Conservation (phyloP, 2,113 vertebrate species). For the Sigmodon hispidus region DNA sequence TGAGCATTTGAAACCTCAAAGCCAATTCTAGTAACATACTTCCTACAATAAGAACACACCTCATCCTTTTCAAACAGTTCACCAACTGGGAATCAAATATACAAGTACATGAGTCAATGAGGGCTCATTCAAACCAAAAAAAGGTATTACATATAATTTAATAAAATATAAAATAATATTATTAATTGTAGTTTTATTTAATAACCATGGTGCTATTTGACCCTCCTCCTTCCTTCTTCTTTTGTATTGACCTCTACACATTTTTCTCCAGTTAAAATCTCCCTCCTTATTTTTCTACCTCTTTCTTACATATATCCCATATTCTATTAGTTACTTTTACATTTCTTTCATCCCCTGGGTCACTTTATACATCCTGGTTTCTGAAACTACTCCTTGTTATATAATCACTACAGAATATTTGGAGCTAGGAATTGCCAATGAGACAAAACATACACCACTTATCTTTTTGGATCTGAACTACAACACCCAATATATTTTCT, state of each 20-base stretch:
- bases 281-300: not conserved
- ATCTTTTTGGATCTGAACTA: not conserved
- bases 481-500: not conserved
- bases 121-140: not conserved
- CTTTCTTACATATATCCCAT: not conserved
- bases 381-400: not conserved
- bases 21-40: not conserved
- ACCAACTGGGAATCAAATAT: not conserved
- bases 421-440: not conserved
- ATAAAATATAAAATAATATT: not conserved
- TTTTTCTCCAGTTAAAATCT: not conserved
- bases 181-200: not conserved
- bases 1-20: not conserved
- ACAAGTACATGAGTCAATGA: too few relatives aligned
- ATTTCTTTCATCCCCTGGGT: rapidly evolving
- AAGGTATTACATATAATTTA: not conserved
- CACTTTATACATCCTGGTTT: not conserved
- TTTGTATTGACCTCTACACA: not conserved
- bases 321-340: not conserved
- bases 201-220: not conserved
- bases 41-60: not conserved
- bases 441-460: not conserved
- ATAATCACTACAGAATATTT: not conserved
- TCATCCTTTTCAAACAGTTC: not conserved
- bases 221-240: not conserved